A percentile compares a stretch with the other conserved stretches of the same genome.
These are phyloP conservation scores for Cephus cinctus DNA, from an alignment of 1,140 invertebrate genomes.

Conservation along the genomic window DNA sequence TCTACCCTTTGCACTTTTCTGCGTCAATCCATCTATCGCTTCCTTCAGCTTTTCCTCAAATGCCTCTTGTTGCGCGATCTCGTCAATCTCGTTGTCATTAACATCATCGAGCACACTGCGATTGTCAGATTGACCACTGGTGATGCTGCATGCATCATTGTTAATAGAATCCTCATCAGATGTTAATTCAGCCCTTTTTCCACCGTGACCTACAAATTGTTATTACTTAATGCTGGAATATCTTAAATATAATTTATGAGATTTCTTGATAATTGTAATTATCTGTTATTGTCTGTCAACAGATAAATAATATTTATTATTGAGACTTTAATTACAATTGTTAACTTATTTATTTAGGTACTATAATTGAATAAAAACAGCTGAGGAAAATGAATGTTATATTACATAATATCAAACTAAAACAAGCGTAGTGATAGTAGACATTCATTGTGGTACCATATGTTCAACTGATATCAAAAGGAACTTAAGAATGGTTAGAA, in stretches of 20 bases:
- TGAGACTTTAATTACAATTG: no score
- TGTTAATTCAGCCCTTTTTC: constrained; percentile 43
- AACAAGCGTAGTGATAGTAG: no score
- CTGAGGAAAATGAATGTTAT: constrained; percentile 30
- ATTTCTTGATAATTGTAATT: constrained; percentile 2
- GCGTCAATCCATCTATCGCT: constrained; percentile 79
- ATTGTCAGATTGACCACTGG: constrained; percentile 66
- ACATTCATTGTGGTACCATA: no score
- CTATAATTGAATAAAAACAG: no score
- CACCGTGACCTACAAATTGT: constrained; percentile 29
- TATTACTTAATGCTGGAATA: not conserved
- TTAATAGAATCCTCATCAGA: constrained; percentile 71
- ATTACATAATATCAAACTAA: constrained; percentile 22
- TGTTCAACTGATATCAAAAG: no score
- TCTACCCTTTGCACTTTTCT: constrained; percentile 83
- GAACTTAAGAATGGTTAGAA: no score
- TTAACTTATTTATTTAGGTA: no score
- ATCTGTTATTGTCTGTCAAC: no score
- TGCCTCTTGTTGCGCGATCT: constrained; percentile 67
- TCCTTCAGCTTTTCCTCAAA: constrained; percentile 89
- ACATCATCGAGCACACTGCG: constrained; percentile 63
- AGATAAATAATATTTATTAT: no score
- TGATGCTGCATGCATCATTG: constrained; percentile 68
- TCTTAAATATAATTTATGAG: not conserved
- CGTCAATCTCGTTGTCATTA: constrained; percentile 59